A percentile compares a stretch with the other conserved stretches of the same genome.
Evolutionary conservation across 2,888 invertebrate genomes (phyloP).

Genomic region (Bruchidius siliquastri): DNA sequence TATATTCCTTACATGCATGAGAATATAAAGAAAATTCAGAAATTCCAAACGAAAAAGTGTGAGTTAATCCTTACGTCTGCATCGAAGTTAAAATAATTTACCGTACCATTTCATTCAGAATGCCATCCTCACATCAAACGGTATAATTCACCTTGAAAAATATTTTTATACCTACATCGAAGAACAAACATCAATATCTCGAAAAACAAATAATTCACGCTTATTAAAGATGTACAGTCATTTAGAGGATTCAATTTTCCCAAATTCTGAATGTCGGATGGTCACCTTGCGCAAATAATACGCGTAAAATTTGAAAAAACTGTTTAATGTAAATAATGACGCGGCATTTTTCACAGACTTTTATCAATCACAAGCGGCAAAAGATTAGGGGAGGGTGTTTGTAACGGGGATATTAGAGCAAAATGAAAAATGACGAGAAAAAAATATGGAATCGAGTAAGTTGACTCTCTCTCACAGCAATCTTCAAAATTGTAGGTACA

Average conservation of each 20-base stretch:
- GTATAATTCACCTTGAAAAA: neutral
- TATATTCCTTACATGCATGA: too few relatives aligned
- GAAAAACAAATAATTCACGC: neutral
- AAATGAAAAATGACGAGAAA: neutral
- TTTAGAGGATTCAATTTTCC: neutral
- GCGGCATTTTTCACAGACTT: neutral
- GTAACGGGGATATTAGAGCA: neutral
- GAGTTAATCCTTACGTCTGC: too few relatives aligned
- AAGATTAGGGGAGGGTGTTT: neutral
- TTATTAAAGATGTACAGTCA: neutral
- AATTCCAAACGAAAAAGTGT: too few relatives aligned
- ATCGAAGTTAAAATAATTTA: too few relatives aligned
- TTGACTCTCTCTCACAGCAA: too few relatives aligned
- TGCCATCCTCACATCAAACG: neutral
- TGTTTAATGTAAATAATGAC: neutral
- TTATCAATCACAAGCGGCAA: neutral
- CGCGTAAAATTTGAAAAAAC: neutral
- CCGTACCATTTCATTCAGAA: too few relatives aligned
- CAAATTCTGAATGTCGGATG: neutral
- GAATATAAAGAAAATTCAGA: too few relatives aligned
- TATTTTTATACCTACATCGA: neutral
- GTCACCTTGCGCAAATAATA: neutral
- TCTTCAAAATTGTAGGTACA: too few relatives aligned
- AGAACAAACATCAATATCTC: neutral
- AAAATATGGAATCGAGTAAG: neutral